phyloP scores from a whole-genome alignment of 2,113 vertebrate genomes.

The Eudyptes chrysolophus region DNA sequence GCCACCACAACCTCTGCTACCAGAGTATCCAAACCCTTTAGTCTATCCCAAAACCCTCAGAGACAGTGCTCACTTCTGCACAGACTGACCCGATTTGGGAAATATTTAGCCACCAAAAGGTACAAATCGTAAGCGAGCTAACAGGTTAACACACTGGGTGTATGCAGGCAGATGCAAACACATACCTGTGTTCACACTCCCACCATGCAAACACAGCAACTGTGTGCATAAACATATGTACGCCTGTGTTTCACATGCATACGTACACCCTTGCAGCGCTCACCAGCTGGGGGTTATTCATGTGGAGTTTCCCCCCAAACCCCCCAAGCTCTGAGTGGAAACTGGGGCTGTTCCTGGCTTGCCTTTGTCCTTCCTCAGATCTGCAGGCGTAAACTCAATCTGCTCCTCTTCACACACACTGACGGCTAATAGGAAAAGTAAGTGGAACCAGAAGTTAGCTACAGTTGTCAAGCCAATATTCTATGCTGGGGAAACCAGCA shows the following conservation, averaged over 20 bases:
- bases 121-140: rapidly evolving
- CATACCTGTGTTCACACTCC: rapidly evolving
- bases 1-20: not conserved
- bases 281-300: not conserved
- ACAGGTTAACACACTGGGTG: not conserved
- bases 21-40: not conserved
- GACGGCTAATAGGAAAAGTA: not conserved
- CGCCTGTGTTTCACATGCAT: rapidly evolving
- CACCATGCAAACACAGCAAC: not conserved
- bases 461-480: conserved; percentile 55
- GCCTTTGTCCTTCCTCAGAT: not conserved
- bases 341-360: not conserved
- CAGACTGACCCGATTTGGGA: not conserved
- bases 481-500: not conserved
- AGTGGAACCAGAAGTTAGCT: conserved; percentile 57
- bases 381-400: rapidly evolving
- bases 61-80: not conserved
- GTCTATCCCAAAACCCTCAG: not conserved
- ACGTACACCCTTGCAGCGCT: not conserved
- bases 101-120: not conserved
- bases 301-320: not conserved
- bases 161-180: not conserved
- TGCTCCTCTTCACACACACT: not conserved
- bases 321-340: not conserved
- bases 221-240: rapidly evolving